phyloP scores from a whole-genome alignment of 2,888 invertebrate species.

The Dyspetes luteomarginatus region DNA sequence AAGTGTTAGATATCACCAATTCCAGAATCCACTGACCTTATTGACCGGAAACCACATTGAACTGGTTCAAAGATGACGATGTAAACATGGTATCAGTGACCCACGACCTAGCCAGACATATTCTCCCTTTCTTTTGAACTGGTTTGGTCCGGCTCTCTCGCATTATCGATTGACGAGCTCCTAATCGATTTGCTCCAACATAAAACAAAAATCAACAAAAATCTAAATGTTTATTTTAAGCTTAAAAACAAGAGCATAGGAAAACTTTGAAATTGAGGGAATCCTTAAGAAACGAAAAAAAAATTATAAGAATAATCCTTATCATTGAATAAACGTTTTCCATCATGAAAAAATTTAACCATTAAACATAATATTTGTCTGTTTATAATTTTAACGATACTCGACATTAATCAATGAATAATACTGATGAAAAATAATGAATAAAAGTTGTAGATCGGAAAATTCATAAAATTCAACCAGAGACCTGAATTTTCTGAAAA shows the following conservation, averaged over 20 bases:
- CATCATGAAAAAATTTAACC: neutral
- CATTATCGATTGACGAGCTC: conserved; percentile 13
- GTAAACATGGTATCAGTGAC: conserved; percentile 62
- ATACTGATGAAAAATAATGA: neutral
- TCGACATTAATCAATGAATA: neutral
- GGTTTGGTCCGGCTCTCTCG: conserved; percentile 36
- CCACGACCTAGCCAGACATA: conserved; percentile 47
- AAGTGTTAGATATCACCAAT: conserved; percentile 6
- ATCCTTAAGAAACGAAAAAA: no score
- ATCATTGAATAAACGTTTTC: neutral
- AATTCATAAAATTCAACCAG: neutral
- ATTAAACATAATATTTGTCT: neutral
- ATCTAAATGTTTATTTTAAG: neutral
- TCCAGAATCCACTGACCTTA: conserved; percentile 28
- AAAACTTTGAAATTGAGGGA: neutral
- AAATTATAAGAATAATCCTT: neutral
- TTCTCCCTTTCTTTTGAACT: conserved; percentile 28
- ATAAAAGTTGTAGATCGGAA: neutral
- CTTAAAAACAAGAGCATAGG: neutral
- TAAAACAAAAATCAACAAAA: neutral
- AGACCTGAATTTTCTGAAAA: no score
- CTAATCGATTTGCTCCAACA: neutral
- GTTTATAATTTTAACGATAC: neutral
- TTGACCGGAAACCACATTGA: conserved; percentile 54
- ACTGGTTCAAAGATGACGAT: conserved; percentile 53